Conservation (phyloP, 2,888 invertebrate species). For the Abrostola tripartita region DNA sequence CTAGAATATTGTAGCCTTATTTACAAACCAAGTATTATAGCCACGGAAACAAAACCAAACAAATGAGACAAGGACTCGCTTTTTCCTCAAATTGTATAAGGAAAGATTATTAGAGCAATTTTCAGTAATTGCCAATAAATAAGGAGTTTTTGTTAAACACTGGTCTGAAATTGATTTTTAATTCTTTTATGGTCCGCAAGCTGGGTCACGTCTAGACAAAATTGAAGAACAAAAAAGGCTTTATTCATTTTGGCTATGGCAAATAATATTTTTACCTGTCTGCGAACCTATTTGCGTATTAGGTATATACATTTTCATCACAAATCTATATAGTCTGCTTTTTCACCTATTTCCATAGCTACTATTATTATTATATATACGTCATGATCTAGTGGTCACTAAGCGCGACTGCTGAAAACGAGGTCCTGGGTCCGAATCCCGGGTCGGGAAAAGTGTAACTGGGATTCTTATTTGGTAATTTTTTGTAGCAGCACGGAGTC, state of each 20-base stretch:
- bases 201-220: not conserved
- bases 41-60: conserved; percentile 42
- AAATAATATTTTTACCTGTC: not conserved
- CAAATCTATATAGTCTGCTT: too few relatives aligned
- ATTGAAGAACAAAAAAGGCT: not conserved
- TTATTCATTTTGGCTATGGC: not conserved
- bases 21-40: not conserved
- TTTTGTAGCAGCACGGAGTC: too few relatives aligned
- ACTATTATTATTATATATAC: too few relatives aligned
- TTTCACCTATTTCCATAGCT: too few relatives aligned
- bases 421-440: too few relatives aligned
- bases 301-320: too few relatives aligned
- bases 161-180: conserved; percentile 22
- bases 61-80: conserved; percentile 10
- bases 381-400: too few relatives aligned
- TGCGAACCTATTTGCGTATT: too few relatives aligned
- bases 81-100: conserved; percentile 15
- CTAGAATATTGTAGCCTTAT: too few relatives aligned
- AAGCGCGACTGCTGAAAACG: too few relatives aligned
- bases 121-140: conserved; percentile 42
- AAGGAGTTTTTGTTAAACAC: conserved; percentile 36
- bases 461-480: too few relatives aligned
- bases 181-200: conserved; percentile 18
- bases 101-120: conserved; percentile 41
- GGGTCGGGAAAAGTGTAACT: too few relatives aligned